phyloP scores from a whole-genome alignment of 2,113 vertebrate species.

The Dolichallabes microphthalmus region DNA sequence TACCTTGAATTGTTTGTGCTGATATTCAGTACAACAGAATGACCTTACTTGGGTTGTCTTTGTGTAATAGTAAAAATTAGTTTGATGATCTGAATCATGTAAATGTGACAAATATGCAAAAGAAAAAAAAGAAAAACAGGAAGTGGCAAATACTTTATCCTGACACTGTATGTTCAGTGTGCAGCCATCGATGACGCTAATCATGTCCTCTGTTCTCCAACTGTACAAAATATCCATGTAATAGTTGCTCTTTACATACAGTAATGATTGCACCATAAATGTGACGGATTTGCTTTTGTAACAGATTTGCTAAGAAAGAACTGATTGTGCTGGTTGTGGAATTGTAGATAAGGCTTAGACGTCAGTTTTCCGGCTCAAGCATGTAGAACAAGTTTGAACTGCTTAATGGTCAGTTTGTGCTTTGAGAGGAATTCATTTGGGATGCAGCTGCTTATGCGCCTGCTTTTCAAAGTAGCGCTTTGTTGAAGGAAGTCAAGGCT shows the following conservation, averaged over 20 bases:
- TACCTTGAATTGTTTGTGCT: not conserved
- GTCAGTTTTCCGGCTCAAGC: conserved; percentile 1
- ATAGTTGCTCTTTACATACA: not conserved
- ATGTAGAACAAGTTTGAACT: not conserved
- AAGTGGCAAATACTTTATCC: too few relatives aligned
- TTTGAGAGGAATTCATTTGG: conserved; percentile 23
- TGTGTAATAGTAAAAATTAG: too few relatives aligned
- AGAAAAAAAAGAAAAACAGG: too few relatives aligned
- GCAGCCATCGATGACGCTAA: not conserved
- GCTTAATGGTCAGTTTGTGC: conserved; percentile 25
- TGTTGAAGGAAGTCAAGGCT: conserved; percentile 29
- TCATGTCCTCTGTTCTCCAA: not conserved
- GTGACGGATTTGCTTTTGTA: not conserved
- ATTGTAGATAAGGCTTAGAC: not conserved
- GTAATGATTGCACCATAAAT: not conserved
- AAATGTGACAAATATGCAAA: too few relatives aligned
- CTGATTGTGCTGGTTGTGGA: not conserved
- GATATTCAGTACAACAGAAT: too few relatives aligned
- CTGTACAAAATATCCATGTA: conserved; percentile 9
- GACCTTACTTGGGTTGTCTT: too few relatives aligned
- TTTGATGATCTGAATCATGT: too few relatives aligned
- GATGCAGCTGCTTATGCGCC: conserved; percentile 26
- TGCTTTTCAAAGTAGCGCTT: conserved; percentile 27
- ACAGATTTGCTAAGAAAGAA: conserved; percentile 5
- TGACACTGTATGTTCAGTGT: not conserved